Evolutionary conservation across 2,797 vertebrate genomes (phyloP).

Genomic region (Thripadectes ignobilis): DNA sequence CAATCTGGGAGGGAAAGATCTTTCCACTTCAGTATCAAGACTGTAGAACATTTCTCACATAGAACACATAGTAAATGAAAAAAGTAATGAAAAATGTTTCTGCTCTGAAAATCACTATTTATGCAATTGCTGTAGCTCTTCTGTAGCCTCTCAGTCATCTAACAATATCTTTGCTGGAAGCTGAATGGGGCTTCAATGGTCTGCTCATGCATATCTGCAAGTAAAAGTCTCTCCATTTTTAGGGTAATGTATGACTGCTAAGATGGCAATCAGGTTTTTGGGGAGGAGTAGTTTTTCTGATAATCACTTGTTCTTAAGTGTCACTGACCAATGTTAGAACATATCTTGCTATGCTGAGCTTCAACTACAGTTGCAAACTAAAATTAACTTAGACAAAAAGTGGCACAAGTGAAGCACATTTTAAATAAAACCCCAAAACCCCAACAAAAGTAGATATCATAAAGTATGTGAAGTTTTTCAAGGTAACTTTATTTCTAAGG

Average conservation of each 20-base stretch:
- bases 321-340: background rate
- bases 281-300: background rate
- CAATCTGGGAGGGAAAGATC: background rate
- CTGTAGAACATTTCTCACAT: background rate
- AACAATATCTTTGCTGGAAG: background rate
- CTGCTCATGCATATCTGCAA: background rate
- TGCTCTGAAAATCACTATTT: background rate
- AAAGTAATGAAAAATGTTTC: background rate
- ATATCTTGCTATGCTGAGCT: background rate
- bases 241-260: background rate
- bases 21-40: background rate
- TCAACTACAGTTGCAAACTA: background rate
- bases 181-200: background rate
- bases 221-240: background rate
- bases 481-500: background rate
- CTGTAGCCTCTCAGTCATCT: background rate
- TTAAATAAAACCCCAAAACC: rapidly evolving
- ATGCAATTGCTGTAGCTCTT: background rate
- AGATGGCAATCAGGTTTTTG: background rate
- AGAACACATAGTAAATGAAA: background rate
- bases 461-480: background rate
- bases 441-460: background rate
- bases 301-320: background rate
- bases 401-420: background rate
- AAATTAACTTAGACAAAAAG: background rate